Conservation (phyloP, 2,888 invertebrate genomes). For the Lepidocyrtinus sp. region DNA sequence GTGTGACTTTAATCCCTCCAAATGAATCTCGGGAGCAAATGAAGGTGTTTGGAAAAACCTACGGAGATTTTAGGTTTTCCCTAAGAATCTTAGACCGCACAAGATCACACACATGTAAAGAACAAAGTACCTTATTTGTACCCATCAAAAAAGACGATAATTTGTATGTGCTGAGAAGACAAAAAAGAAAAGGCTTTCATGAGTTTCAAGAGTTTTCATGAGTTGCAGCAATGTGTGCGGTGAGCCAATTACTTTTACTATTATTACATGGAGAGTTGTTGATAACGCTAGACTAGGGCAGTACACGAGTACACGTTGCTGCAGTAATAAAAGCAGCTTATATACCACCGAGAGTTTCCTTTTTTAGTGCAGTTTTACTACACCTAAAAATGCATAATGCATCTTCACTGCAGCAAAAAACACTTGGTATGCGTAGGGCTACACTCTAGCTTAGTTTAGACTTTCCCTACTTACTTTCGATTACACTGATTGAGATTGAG, state of each 20-base stretch:
- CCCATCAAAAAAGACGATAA: neutral
- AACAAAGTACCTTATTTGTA: neutral
- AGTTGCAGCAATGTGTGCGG: slow-evolving; percentile 26
- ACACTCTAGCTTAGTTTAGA: too few relatives aligned
- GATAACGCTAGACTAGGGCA: slow-evolving; percentile 2
- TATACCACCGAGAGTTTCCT: too few relatives aligned
- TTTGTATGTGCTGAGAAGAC: neutral
- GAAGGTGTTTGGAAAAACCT: neutral
- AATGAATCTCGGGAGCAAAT: slow-evolving; percentile 8
- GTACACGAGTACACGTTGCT: neutral
- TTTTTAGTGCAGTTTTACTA: slow-evolving; percentile 6
- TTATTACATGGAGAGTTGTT: slow-evolving; percentile 22
- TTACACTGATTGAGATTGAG: too few relatives aligned
- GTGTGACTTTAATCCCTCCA: slow-evolving; percentile 23
- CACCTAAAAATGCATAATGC: slow-evolving; percentile 1
- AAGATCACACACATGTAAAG: slow-evolving; percentile 6
- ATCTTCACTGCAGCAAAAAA: too few relatives aligned
- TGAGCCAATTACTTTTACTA: slow-evolving; percentile 44
- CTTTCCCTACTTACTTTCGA: too few relatives aligned
- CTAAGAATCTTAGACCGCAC: neutral
- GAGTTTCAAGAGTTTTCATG: neutral
- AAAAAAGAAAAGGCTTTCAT: slow-evolving; percentile 2
- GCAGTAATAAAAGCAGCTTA: neutral
- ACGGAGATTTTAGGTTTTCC: neutral
- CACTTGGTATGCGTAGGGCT: too few relatives aligned